Evolutionary conservation across 1,140 invertebrate genomes (phyloP).

Genomic region (Nautilus pompilius): DNA sequence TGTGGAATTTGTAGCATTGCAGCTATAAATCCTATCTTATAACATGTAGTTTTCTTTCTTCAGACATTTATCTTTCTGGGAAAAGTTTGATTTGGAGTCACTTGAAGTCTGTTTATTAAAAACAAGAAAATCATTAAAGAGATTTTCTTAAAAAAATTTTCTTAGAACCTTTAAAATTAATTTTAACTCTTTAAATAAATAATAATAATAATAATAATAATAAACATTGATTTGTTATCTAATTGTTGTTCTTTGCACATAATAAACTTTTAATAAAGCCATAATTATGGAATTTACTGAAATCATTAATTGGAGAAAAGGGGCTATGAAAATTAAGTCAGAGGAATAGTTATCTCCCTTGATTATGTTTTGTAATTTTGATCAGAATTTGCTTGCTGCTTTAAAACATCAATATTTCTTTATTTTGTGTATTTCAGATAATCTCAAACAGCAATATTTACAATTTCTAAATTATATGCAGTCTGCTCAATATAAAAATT

Average conservation of each 20-base stretch:
- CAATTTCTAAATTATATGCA: conserved; percentile 78
- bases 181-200: no score
- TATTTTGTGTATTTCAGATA: conserved; percentile 53
- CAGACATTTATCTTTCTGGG: no score
- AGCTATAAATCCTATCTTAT: no score
- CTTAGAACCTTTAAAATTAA: no score
- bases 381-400: background rate
- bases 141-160: no score
- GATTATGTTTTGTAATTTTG: background rate
- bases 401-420: background rate
- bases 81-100: no score
- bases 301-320: background rate
- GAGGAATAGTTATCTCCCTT: background rate
- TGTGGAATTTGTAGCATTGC: no score
- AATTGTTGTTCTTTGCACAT: background rate
- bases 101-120: no score
- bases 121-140: no score
- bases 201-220: no score
- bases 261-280: background rate
- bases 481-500: conserved; percentile 68
- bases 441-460: conserved; percentile 79
- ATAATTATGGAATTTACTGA: background rate
- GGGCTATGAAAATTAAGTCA: background rate
- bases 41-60: no score
- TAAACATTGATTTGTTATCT: no score